Evolutionary conservation across 23 tunicate species (phyloP), one percentile per base, ranked within the genome.

Genomic region (Trididemnum nubilum): DNA sequence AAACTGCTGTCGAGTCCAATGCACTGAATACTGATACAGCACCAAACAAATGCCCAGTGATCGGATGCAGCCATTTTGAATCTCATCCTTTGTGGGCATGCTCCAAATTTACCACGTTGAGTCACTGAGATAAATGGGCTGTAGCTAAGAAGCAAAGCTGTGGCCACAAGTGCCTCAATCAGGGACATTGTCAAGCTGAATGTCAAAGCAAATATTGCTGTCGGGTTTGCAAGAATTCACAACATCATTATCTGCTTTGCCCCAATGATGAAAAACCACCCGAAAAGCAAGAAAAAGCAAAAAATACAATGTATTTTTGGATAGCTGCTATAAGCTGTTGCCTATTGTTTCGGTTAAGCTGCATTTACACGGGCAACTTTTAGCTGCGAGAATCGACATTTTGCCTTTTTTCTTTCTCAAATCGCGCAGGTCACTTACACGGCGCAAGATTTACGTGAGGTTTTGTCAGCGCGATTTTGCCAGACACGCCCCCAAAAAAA

Each of bases 221-320:
- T n/a, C 22, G 69, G 7, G n/a, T 63, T 63, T 63, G 69, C n/a
- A 24, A 24, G 25, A 63, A 24, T 63, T n/a, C 28, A 4, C 27
- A 63, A 21, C 69, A 63, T n/a, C 69, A 63, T n/a, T 63, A 63
- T 63, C n/a, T 63, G 69, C 28, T 63, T 4, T 63, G 69, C n/a
- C 27, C 28, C 28, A 63, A 63, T 24, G 27, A 63, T 15, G n/a
- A 63, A 15, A 26, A n/a, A 63, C 7, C 25, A 63, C 69, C 18
- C 12, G 57, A 49, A 49, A 12, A 49, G 18, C 15, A 9, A 18
- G 18, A 18, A 12, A 19, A 50, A 12, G 57, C 19, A 12, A 15
- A 63, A 15, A 15, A 7, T 26, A 63, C 25, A 63, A 63, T 63
- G 69, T 24, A 21, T 63, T 63, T 4, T 24, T 63, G 19, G 69